Base-by-base conservation (phyloP, 2,797 vertebrate species). In the Propithecus deckenii region DNA sequence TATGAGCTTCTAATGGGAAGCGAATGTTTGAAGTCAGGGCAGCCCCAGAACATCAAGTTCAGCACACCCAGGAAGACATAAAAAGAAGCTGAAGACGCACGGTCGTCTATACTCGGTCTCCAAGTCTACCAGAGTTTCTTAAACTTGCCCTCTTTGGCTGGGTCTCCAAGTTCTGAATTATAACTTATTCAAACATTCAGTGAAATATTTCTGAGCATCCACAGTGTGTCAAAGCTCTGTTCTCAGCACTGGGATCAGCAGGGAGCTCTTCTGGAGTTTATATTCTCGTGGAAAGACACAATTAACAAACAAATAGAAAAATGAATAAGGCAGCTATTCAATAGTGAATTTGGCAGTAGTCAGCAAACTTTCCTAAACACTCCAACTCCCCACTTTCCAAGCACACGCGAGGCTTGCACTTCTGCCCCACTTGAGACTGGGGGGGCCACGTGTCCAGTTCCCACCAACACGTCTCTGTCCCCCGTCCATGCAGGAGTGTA, bases 401-500 rank as follows among this genome's bases (percentile, higher is more conserved):
- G 12, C 12, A 23, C 10, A 0, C 1, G 5, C 7, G 15, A 61
- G 57, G 25, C 5, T 0, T 1, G 10, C 17, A 46, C 17, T 15
- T 32, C 59, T 6, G 32, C 9, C 18, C 78, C 28, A 20, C 20
- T 0, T 14, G 72, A 65, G 57, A 13, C 2, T 35, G 35, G 43
- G 12, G 15, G 4, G 15, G 78, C n/a, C 48, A 2, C 11, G 32
- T 15, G 43, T 35, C n/a, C 6, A 4, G 4, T 32, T 17, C 46
- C 20, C 22, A 22, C 28, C 17, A 9, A 28, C 30, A 9, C 14
- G 4, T 35, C 41, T 23, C 30, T 7, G 11, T 72, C n/a, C 65
- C 38, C 48, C 14, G 28, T 59, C 32, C 17, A 12, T 0, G 41
- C 43, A 63, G 23, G 30, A 84, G 43, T 30, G 38, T 9, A 38